Conservation (phyloP, 1,140 invertebrate genomes). For the Lordiphosa stackelbergi region DNA sequence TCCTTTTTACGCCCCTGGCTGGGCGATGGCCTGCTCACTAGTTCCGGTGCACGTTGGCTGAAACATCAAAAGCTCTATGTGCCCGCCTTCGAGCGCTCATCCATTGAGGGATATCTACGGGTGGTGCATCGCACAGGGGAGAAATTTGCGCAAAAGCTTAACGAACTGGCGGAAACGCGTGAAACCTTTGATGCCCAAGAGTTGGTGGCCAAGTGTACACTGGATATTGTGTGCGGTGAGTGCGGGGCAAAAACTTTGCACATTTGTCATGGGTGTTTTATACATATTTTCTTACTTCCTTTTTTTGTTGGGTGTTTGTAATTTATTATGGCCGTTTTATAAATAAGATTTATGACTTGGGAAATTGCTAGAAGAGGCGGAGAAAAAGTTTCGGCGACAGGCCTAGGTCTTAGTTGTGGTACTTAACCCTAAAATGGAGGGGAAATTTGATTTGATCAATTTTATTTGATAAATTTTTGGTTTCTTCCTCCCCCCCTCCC, state of each 20-base stretch:
- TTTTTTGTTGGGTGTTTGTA: slow-evolving; percentile 33
- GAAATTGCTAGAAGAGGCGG: slow-evolving; percentile 62
- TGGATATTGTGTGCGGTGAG: slow-evolving; percentile 81
- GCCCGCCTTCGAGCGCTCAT: slow-evolving; percentile 71
- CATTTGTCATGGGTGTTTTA: slow-evolving; percentile 56
- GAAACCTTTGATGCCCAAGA: slow-evolving; percentile 77
- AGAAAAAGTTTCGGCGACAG: slow-evolving; percentile 37
- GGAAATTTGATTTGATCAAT: slow-evolving; percentile 3
- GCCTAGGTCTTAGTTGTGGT: slow-evolving; percentile 12
- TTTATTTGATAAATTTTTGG: neutral
- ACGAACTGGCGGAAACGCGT: slow-evolving; percentile 30
- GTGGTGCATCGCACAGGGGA: slow-evolving; percentile 53
- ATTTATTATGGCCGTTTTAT: slow-evolving; percentile 68
- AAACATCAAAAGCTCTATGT: slow-evolving; percentile 73
- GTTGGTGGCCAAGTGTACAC: slow-evolving; percentile 82
- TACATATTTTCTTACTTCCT: slow-evolving; percentile 26
- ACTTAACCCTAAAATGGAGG: slow-evolving; percentile 9
- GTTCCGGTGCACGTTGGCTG: slow-evolving; percentile 71
- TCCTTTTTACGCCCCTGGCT: slow-evolving; percentile 72
- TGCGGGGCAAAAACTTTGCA: slow-evolving; percentile 45
- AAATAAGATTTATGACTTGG: slow-evolving; percentile 62
- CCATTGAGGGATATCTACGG: slow-evolving; percentile 68
- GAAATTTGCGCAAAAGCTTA: slow-evolving; percentile 58
- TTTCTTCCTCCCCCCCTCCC: neutral
- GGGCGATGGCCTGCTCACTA: slow-evolving; percentile 68